Evolutionary conservation across 2,113 vertebrate genomes (phyloP).

Genomic region (Brachyhypopomus occidentalis): DNA sequence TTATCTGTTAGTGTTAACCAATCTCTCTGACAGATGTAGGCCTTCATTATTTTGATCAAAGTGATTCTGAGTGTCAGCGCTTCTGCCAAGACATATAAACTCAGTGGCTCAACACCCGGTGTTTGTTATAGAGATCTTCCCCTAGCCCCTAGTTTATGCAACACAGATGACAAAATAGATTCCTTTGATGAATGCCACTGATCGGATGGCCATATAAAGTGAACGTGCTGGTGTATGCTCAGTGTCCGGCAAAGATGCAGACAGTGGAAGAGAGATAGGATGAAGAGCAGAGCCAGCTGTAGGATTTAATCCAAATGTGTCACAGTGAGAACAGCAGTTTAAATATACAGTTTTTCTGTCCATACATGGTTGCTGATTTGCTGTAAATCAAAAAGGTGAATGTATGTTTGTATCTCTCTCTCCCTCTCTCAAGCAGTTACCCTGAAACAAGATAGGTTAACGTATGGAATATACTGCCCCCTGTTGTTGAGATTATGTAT

Average conservation of each 20-base stretch:
- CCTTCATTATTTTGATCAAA: conserved; percentile 62
- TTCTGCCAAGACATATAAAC: conserved; percentile 59
- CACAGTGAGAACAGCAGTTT: conserved; percentile 16
- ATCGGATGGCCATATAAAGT: conserved; percentile 51
- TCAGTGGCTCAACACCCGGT: conserved; percentile 41
- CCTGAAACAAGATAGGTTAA: background rate
- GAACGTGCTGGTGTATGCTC: conserved; percentile 35
- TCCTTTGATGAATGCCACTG: conserved; percentile 41
- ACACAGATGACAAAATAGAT: conserved; percentile 41
- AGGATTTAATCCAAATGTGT: conserved; percentile 33
- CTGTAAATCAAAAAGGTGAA: conserved; percentile 27
- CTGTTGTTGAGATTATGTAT: conserved; percentile 19
- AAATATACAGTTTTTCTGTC: conserved; percentile 25
- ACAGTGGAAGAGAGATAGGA: conserved; percentile 14
- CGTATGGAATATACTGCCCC: conserved; percentile 28
- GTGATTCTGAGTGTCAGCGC: conserved; percentile 56
- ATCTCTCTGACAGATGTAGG: conserved; percentile 58
- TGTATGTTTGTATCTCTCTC: background rate
- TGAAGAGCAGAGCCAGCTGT: background rate
- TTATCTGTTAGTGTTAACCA: conserved; percentile 67
- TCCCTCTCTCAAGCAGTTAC: background rate
- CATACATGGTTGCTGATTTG: conserved; percentile 36
- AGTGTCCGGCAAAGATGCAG: conserved; percentile 12
- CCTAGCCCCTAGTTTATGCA: conserved; percentile 33
- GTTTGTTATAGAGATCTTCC: conserved; percentile 51